Conservation (phyloP, 2,113 vertebrate species). For the Platanista minor region DNA sequence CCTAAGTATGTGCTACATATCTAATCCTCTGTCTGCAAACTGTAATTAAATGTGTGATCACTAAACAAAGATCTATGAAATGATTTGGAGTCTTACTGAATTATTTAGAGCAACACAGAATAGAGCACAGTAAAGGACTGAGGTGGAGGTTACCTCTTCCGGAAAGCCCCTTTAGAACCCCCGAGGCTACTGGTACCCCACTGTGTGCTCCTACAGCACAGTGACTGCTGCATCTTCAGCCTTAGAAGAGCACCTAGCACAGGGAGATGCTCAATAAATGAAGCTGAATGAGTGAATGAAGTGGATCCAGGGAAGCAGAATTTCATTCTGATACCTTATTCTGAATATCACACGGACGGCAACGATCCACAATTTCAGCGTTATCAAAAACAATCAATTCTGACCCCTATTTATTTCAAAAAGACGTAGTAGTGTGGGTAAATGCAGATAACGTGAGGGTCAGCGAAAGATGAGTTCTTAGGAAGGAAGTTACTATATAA, state of each 20-base stretch:
- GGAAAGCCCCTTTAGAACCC: background rate
- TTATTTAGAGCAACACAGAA: background rate
- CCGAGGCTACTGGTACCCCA: too few relatives aligned
- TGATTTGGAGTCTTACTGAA: background rate
- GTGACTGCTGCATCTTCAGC: background rate
- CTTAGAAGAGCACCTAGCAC: too few relatives aligned
- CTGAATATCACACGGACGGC: too few relatives aligned
- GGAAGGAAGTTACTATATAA: background rate
- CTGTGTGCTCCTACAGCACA: background rate
- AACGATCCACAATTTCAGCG: background rate
- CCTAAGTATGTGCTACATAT: background rate
- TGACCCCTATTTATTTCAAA: background rate
- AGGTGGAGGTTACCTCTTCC: background rate
- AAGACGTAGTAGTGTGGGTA: background rate
- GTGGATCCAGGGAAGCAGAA: background rate
- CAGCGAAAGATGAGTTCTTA: background rate
- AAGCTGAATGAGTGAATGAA: background rate
- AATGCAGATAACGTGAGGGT: too few relatives aligned
- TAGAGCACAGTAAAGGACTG: background rate
- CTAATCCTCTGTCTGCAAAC: background rate
- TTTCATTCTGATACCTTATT: background rate
- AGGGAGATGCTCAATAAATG: background rate
- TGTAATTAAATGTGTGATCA: background rate
- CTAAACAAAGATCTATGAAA: background rate
- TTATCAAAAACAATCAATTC: background rate